phyloP scores from a whole-genome alignment of 2,113 vertebrate genomes.

The Pithys albifrons region DNA sequence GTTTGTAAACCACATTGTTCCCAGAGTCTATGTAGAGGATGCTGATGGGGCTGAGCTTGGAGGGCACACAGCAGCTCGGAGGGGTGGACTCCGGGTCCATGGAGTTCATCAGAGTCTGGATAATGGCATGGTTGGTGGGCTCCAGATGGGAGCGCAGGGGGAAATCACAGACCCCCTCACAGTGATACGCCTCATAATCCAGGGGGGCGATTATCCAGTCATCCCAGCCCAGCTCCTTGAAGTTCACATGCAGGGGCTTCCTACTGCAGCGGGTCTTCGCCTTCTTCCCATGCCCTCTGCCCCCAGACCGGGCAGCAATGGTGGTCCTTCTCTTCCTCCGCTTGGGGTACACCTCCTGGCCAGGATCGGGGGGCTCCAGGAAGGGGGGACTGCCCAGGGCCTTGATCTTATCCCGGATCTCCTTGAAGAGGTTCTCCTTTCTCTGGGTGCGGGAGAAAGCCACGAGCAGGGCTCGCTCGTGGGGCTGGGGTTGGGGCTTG shows the following conservation, averaged over 20 bases:
- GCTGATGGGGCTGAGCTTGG: slow-evolving; percentile 89
- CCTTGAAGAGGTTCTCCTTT: slow-evolving; percentile 83
- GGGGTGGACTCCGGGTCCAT: slow-evolving; percentile 87
- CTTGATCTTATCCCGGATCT: slow-evolving; percentile 82
- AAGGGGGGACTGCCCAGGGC: slow-evolving; percentile 62
- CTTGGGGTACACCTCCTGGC: slow-evolving; percentile 32
- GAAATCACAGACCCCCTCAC: slow-evolving; percentile 87
- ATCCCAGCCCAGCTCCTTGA: slow-evolving; percentile 91
- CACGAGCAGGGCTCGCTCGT: slow-evolving; percentile 82
- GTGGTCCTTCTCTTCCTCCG: slow-evolving; percentile 73
- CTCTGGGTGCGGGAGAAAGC: slow-evolving; percentile 77
- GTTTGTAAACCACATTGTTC: slow-evolving; percentile 91
- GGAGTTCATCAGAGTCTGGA: slow-evolving; percentile 90
- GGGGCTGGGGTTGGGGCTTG: slow-evolving; percentile 34
- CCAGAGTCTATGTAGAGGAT: slow-evolving; percentile 89
- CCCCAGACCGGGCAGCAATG: slow-evolving; percentile 46
- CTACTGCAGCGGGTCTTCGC: slow-evolving; percentile 83
- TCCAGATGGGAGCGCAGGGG: slow-evolving; percentile 87
- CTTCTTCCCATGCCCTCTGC: slow-evolving; percentile 73
- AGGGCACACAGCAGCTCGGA: slow-evolving; percentile 87
- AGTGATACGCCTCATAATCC: slow-evolving; percentile 89
- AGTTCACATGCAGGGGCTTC: slow-evolving; percentile 85
- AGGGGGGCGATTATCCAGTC: slow-evolving; percentile 91
- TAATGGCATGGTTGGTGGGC: slow-evolving; percentile 90
- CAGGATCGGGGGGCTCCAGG: slow-evolving; percentile 22